Evolutionary conservation across 2,888 invertebrate species (phyloP).

Genomic region (Meteorus colon): DNA sequence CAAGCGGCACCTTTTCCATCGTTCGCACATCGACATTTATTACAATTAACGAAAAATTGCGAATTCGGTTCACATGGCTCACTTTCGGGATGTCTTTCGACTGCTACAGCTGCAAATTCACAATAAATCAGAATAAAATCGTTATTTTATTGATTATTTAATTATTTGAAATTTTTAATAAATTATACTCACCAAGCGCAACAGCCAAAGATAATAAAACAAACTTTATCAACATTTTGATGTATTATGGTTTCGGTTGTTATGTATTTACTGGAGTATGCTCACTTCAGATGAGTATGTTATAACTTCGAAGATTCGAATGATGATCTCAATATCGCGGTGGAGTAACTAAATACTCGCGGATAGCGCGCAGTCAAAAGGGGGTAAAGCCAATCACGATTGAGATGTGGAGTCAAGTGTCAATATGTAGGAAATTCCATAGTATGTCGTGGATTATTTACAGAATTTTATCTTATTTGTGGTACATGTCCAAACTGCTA

Average conservation of each 20-base stretch:
- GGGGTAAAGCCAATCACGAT: conserved; percentile 30
- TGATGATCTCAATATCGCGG: conserved; percentile 29
- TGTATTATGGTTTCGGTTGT: background rate
- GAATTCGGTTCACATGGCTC: conserved; percentile 59
- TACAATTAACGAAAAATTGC: conserved; percentile 69
- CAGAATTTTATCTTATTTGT: conserved; percentile 21
- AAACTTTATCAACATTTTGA: conserved; percentile 7
- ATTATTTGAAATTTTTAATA: background rate
- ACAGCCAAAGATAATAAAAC: conserved; percentile 20
- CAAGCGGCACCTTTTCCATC: conserved; percentile 68
- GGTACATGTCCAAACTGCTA: conserved; percentile 3
- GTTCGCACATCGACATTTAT: conserved; percentile 75
- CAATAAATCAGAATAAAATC: background rate
- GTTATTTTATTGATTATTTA: background rate
- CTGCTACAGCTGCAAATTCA: background rate
- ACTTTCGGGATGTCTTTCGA: background rate
- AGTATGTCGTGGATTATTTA: background rate
- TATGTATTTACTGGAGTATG: background rate
- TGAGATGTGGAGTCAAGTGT: conserved; percentile 16
- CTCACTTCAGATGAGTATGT: background rate
- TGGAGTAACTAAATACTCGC: conserved; percentile 45
- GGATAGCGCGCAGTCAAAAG: background rate
- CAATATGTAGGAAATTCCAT: conserved; percentile 17
- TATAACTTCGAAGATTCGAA: conserved; percentile 27
- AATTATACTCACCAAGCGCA: conserved; percentile 25